phyloP scores from a whole-genome alignment of 2,113 vertebrate species.

The Opisthocomus hoazin region DNA sequence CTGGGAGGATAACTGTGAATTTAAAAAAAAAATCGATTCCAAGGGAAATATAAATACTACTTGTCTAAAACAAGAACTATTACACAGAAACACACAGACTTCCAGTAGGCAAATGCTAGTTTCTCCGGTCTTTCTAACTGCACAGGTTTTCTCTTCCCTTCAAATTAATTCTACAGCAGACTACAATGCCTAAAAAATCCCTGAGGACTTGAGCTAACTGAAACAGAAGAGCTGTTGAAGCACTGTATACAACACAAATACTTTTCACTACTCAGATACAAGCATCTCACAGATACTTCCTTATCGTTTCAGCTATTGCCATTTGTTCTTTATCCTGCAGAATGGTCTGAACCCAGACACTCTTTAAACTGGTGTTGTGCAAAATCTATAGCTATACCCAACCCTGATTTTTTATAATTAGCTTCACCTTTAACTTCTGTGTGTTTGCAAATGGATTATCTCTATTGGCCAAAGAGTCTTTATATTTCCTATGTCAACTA shows the following conservation, averaged over 20 bases:
- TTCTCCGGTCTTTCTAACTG: neutral
- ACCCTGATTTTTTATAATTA: neutral
- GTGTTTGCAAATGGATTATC: neutral
- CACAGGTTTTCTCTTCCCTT: neutral
- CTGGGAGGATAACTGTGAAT: neutral
- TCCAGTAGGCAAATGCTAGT: neutral
- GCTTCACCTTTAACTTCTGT: neutral
- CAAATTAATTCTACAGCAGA: slow-evolving; percentile 43
- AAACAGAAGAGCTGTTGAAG: neutral
- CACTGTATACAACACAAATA: neutral
- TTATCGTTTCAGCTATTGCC: neutral
- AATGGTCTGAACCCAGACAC: neutral
- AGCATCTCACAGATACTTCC: neutral
- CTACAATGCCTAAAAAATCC: neutral
- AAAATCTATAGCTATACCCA: neutral
- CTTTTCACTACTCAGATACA: neutral
- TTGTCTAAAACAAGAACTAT: neutral
- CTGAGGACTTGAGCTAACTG: neutral
- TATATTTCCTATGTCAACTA: neutral
- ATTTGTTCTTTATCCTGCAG: neutral
- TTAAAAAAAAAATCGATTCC: neutral
- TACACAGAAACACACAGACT: neutral
- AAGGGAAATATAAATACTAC: neutral
- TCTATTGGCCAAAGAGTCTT: neutral
- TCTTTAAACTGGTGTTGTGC: neutral